phyloP scores from a whole-genome alignment of 2,888 invertebrate species.

The Mythimna lalbum region DNA sequence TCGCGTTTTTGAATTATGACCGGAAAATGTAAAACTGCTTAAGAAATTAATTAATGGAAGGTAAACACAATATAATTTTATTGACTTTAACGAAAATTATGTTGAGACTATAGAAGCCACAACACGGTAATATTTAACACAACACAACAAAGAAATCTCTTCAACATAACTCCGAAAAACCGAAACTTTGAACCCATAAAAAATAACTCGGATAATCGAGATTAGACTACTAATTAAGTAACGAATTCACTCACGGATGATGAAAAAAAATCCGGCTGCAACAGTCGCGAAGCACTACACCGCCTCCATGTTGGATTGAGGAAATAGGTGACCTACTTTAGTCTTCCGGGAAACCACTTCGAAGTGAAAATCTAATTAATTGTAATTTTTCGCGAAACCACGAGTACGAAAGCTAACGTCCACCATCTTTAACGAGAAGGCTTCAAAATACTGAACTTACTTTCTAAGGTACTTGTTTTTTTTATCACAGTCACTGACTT shows the following conservation, averaged over 20 bases:
- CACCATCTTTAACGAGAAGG: background rate
- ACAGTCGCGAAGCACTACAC: background rate
- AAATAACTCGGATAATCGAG: background rate
- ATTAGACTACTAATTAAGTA: background rate
- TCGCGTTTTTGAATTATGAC: no score
- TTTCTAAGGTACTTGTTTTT: background rate
- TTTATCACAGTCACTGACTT: background rate
- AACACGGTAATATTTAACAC: no score
- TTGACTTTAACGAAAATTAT: background rate
- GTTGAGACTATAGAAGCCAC: no score
- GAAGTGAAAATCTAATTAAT: background rate
- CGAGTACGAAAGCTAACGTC: background rate
- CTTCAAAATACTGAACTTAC: background rate
- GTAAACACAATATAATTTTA: slow-evolving; percentile 3
- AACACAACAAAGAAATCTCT: background rate
- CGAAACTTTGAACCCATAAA: background rate
- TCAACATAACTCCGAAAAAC: background rate
- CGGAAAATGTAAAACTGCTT: no score
- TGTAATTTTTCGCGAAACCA: background rate
- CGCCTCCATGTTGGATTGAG: background rate
- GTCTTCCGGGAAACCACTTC: background rate
- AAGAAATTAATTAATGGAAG: no score
- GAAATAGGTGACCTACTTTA: background rate
- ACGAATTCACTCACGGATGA: slow-evolving; percentile 13
- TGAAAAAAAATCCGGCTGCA: background rate